Conservation (phyloP, 2,113 vertebrate genomes). For the Copsychus sechellarum region DNA sequence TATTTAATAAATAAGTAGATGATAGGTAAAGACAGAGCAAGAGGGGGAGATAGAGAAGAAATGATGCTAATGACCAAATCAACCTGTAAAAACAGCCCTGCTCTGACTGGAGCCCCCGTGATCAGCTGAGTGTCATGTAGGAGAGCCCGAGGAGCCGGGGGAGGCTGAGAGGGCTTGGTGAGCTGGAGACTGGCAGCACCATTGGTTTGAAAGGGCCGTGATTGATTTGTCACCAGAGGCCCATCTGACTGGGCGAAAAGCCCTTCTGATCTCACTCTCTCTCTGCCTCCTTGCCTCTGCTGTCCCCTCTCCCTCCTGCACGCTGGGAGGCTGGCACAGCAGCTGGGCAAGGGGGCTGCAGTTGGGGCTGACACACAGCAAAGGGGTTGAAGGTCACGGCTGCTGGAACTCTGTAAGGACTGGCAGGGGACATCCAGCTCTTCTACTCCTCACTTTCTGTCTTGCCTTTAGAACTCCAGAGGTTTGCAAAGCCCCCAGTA, state of each 20-base stretch:
- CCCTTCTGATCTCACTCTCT: constrained; percentile 57
- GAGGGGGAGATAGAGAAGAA: not conserved
- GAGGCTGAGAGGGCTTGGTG: constrained; percentile 53
- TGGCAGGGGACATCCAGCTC: constrained; percentile 48
- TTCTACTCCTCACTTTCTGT: not conserved
- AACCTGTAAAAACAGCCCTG: constrained; percentile 53
- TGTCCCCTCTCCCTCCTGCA: not conserved
- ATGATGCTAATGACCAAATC: constrained; percentile 62
- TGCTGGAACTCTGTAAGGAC: constrained; percentile 44
- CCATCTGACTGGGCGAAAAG: constrained; percentile 58
- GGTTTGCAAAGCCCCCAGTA: constrained; percentile 55
- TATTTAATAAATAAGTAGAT: constrained; percentile 4
- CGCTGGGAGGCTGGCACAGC: constrained; percentile 40
- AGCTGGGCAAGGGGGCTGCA: constrained; percentile 61
- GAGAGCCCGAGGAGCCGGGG: constrained; percentile 43
- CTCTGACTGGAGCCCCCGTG: constrained; percentile 57
- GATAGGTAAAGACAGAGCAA: not conserved
- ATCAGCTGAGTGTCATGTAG: constrained; percentile 67
- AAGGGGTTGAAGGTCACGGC: constrained; percentile 58
- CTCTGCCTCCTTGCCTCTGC: constrained; percentile 42
- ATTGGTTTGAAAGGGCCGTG: constrained; percentile 70
- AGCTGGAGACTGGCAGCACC: constrained; percentile 63
- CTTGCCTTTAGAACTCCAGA: constrained; percentile 45
- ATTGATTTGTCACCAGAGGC: constrained; percentile 76
- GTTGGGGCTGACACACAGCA: constrained; percentile 5